phyloP scores from a whole-genome alignment of 1,140 invertebrate genomes.

The Forficula auricularia region DNA sequence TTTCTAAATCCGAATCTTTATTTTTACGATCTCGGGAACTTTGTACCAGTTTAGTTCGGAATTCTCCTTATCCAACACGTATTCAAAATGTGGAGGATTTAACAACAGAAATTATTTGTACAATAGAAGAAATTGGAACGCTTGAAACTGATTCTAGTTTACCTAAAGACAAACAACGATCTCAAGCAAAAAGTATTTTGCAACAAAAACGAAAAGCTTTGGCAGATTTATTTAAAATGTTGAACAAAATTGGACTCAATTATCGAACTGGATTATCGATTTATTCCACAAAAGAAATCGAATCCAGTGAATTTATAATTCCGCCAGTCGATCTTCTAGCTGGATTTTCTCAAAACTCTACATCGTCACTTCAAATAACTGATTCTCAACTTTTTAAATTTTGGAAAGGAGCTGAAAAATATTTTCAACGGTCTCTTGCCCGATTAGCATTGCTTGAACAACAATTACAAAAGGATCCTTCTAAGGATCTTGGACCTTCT shows the following conservation, averaged over 20 bases:
- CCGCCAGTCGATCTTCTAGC: slow-evolving; percentile 41
- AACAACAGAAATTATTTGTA: slow-evolving; percentile 17
- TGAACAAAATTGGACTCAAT: slow-evolving; percentile 55
- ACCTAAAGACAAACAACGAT: slow-evolving; percentile 42
- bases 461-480: slow-evolving; percentile 37
- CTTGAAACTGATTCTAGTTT: slow-evolving; percentile 23
- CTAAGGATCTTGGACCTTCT: slow-evolving; percentile 58
- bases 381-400: slow-evolving; percentile 36
- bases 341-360: slow-evolving; percentile 25
- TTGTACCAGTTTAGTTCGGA: not conserved
- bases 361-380: slow-evolving; percentile 29
- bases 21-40: not conserved
- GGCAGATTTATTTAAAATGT: slow-evolving; percentile 62
- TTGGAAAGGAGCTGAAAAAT: slow-evolving; percentile 58
- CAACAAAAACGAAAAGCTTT: slow-evolving; percentile 68
- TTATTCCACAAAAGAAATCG: slow-evolving; percentile 11
- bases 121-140: slow-evolving; percentile 20
- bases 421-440: slow-evolving; percentile 54
- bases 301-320: slow-evolving; percentile 16
- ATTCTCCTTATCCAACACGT: not conserved
- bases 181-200: slow-evolving; percentile 61
- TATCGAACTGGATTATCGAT: slow-evolving; percentile 54
- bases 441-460: slow-evolving; percentile 45
- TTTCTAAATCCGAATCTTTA: not conserved
- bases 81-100: slow-evolving; percentile 7